Evolutionary conservation across 1,140 invertebrate genomes (phyloP), one percentile per base, ranked within the genome.

Genomic region (Proctacanthus coquilletti): DNA sequence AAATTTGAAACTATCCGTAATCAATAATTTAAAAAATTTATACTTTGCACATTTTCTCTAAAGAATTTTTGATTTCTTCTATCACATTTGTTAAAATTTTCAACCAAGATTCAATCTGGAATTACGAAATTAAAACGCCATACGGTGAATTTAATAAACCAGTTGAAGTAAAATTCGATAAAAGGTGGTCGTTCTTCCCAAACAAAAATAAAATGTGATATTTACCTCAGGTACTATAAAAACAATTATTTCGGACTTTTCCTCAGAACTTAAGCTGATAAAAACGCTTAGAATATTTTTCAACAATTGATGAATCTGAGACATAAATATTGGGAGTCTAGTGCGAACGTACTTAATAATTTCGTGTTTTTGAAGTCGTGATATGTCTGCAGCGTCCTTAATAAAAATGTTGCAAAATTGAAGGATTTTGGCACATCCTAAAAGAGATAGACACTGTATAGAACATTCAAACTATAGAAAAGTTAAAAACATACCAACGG

Each of bases 271-370:
- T 39, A 76, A 62, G n/a, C 60, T 61, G 17, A 66, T 63, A 42
- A 74, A 67, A 33, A 73, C 70, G 19, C 59, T 62, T 37, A 71
- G 68, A 21, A 73, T 60, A 30, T 66, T 69, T 40, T 69, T 62
- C n/a, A 76, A 51, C 37, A 77, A 63, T 38, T 65, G 66, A 39
- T 68, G 62, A 15, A 73, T 51, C 47, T 77, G 74, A 21, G 65
- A 66, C 47, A 77, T 62, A 42, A 76, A 73, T n/a, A 74, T 61
- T 3, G 73, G 73, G 19, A 77, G 56, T 35, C 72, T 61, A 20
- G 72, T 70, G 44, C 72, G 73, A 3, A 73, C 66, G 56, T 75
- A 75, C 44, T 70, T 66, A 38, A 77, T 72, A 14, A 77, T 75
- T 51, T 75, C 72, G 48, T 75, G 66, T 42, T 71, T 63, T 50